phyloP scores from a whole-genome alignment of 2,888 invertebrate genomes.

The Leptinotarsa juncta region DNA sequence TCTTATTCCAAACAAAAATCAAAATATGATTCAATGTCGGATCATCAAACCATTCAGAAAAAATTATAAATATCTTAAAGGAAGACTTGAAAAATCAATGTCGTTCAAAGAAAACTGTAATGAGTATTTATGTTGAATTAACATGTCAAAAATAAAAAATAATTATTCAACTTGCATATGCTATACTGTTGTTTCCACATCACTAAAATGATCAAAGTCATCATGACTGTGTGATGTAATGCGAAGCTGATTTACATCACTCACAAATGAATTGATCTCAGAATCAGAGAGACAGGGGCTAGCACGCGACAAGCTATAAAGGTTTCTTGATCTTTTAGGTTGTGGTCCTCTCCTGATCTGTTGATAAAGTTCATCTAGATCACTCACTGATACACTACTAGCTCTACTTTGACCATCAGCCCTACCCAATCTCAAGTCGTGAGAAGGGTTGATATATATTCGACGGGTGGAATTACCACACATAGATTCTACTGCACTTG shows the following conservation, averaged over 20 bases:
- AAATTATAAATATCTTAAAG: too few relatives aligned
- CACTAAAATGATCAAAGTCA: slow-evolving; percentile 50
- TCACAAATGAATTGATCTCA: slow-evolving; percentile 58
- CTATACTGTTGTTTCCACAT: slow-evolving; percentile 56
- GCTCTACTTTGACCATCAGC: slow-evolving; percentile 70
- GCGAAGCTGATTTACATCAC: slow-evolving; percentile 49
- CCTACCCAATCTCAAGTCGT: slow-evolving; percentile 60
- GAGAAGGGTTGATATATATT: slow-evolving; percentile 68
- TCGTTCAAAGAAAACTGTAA: too few relatives aligned
- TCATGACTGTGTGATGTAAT: slow-evolving; percentile 46
- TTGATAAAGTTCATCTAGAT: slow-evolving; percentile 78
- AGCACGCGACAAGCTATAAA: slow-evolving; percentile 42
- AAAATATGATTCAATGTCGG: too few relatives aligned
- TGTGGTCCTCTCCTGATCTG: slow-evolving; percentile 70
- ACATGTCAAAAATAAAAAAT: background rate
- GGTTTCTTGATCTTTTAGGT: slow-evolving; percentile 37
- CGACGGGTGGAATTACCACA: slow-evolving; percentile 48
- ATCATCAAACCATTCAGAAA: too few relatives aligned
- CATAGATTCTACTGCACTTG: slow-evolving; percentile 56
- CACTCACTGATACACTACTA: slow-evolving; percentile 70
- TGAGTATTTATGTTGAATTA: background rate
- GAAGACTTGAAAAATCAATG: too few relatives aligned
- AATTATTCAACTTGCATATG: background rate
- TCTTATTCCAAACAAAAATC: too few relatives aligned
- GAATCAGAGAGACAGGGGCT: slow-evolving; percentile 62